Percentiles rank a stretch among this genome's conserved stretches.
Conservation (phyloP, 2,888 invertebrate species). For the Reticulitermes lucifugus region DNA sequence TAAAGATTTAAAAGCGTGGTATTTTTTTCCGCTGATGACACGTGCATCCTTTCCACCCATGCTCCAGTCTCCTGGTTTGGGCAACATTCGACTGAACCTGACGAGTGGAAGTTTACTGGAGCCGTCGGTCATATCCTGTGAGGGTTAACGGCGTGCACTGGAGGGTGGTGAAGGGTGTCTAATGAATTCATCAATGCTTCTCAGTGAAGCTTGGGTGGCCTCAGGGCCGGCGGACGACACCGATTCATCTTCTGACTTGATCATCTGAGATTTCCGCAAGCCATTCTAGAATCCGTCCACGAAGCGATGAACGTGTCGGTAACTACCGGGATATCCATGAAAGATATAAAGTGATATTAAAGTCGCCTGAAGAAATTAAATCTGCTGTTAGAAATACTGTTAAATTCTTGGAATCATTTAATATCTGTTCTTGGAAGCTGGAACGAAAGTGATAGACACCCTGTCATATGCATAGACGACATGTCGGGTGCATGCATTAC, state of each 20-base stretch:
- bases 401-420: too few species aligned
- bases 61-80: too few species aligned
- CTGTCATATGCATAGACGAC: too few species aligned
- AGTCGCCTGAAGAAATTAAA: background rate
- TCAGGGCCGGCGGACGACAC: background rate
- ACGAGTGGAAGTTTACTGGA: background rate
- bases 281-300: background rate
- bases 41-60: too few species aligned
- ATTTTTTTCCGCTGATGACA: too few species aligned
- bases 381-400: too few species aligned
- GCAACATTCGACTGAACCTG: too few species aligned
- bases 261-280: background rate
- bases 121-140: background rate
- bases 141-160: background rate
- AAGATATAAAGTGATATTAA: background rate
- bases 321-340: background rate
- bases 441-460: too few species aligned
- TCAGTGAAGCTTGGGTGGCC: conserved; percentile 1
- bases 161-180: conserved; percentile 13
- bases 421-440: too few species aligned
- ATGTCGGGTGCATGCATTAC: too few species aligned
- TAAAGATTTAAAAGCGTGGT: too few species aligned
- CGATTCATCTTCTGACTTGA: background rate
- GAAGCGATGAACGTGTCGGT: background rate
- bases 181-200: conserved; percentile 33